Evolutionary conservation across 1,140 invertebrate species (phyloP).

Genomic region (Calliphora vicina): DNA sequence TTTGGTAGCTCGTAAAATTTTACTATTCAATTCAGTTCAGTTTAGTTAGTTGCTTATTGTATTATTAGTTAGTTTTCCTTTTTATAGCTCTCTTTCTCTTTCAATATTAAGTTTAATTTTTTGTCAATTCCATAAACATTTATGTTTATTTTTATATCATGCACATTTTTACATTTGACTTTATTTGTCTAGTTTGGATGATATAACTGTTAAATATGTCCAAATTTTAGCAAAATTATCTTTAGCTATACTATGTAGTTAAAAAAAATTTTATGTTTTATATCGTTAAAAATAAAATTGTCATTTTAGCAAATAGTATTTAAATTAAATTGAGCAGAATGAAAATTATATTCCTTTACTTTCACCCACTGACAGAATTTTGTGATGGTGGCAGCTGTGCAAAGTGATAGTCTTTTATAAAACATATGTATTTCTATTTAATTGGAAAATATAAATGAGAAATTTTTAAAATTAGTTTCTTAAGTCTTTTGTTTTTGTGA

Average conservation of each 20-base stretch:
- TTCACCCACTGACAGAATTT: background rate
- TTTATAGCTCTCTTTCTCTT: background rate
- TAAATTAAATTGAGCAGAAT: background rate
- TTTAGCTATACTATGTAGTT: background rate
- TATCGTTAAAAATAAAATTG: background rate
- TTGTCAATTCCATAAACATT: background rate
- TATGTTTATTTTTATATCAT: conserved; percentile 2
- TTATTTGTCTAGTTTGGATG: background rate
- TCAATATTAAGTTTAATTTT: background rate
- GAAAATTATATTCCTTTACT: background rate
- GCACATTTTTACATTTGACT: background rate
- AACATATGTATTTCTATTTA: background rate
- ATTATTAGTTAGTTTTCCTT: background rate
- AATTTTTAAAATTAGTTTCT: background rate
- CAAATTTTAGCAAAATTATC: background rate
- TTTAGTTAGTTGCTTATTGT: background rate
- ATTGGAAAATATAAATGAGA: background rate
- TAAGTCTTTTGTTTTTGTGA: background rate
- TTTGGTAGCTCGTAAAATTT: background rate
- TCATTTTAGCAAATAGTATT: background rate
- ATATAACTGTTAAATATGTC: background rate
- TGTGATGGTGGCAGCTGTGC: background rate
- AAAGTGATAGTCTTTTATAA: too few species aligned
- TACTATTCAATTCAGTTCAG: background rate
- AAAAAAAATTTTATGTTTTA: background rate